A percentile compares a stretch with the other conserved stretches of the same genome.
phyloP scores from a whole-genome alignment of 2,888 invertebrate genomes.

The Euphydryas editha region DNA sequence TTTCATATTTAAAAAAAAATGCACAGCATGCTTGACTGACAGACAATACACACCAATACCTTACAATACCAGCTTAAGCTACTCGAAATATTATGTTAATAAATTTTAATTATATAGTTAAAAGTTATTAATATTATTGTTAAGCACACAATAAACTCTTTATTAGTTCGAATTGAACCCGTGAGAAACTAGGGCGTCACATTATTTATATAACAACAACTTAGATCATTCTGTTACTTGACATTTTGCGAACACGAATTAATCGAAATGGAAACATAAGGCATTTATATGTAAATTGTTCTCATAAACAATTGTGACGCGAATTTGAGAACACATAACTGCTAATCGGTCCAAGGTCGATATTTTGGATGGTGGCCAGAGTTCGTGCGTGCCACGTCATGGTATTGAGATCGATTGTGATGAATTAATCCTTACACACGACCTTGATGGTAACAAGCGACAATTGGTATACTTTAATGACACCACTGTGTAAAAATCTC shows the following conservation, averaged over 20 bases:
- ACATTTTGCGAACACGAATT: neutral
- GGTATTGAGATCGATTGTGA: slow-evolving; percentile 52
- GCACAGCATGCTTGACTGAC: too few relatives aligned
- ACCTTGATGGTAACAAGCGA: slow-evolving; percentile 51
- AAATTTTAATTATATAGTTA: too few relatives aligned
- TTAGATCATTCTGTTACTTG: too few relatives aligned
- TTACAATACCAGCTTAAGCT: too few relatives aligned
- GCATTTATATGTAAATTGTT: slow-evolving; percentile 64
- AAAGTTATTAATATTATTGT: too few relatives aligned
- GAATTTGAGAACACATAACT: slow-evolving; percentile 53
- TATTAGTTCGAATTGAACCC: too few relatives aligned
- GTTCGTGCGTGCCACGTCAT: slow-evolving; percentile 44
- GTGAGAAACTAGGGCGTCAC: too few relatives aligned
- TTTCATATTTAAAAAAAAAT: too few relatives aligned
- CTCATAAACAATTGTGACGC: slow-evolving; percentile 51
- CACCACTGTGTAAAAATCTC: slow-evolving; percentile 16
- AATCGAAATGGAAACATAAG: neutral
- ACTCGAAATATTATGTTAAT: too few relatives aligned
- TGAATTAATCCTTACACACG: slow-evolving; percentile 53
- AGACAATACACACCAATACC: too few relatives aligned
- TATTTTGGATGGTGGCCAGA: slow-evolving; percentile 67
- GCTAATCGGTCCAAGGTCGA: slow-evolving; percentile 65
- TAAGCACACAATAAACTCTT: too few relatives aligned
- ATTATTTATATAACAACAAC: too few relatives aligned
- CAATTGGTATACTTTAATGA: slow-evolving; percentile 22